Percentiles rank a stretch among this genome's conserved stretches.
Evolutionary conservation across 2,888 invertebrate genomes (phyloP).

Genomic region (Argyresthia albistria): DNA sequence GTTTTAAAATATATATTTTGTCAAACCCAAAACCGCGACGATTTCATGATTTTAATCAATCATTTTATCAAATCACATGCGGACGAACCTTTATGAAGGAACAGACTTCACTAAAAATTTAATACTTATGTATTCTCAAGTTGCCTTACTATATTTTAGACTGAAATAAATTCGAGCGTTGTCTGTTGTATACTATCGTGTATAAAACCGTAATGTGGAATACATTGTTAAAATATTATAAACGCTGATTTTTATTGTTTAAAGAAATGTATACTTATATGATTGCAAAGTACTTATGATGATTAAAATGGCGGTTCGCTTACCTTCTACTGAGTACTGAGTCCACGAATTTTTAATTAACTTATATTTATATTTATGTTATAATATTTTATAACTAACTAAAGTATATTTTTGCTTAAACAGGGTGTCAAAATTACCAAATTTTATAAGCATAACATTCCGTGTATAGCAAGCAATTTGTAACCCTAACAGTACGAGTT

Average conservation of each 20-base stretch:
- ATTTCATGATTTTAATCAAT: no score
- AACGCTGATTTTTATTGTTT: neutral
- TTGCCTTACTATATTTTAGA: slow-evolving; percentile 79
- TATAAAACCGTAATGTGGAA: neutral
- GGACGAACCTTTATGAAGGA: slow-evolving; percentile 11
- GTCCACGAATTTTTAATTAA: no score
- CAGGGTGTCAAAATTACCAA: no score
- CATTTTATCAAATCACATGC: no score
- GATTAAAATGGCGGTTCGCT: neutral
- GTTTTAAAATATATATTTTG: no score
- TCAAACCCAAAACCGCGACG: no score
- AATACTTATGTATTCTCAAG: slow-evolving; percentile 64
- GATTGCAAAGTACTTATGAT: neutral
- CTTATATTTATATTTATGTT: no score
- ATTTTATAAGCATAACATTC: no score
- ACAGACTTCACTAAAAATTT: slow-evolving; percentile 21
- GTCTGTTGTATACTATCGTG: neutral
- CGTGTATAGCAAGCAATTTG: no score
- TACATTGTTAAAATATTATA: neutral
- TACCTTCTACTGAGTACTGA: neutral
- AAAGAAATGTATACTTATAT: neutral
- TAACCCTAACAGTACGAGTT: no score
- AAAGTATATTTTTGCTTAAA: no score
- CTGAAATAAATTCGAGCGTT: slow-evolving; percentile 46
- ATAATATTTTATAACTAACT: no score